Conservation (phyloP, 2,888 invertebrate species). For the Drosophila barbarae region DNA sequence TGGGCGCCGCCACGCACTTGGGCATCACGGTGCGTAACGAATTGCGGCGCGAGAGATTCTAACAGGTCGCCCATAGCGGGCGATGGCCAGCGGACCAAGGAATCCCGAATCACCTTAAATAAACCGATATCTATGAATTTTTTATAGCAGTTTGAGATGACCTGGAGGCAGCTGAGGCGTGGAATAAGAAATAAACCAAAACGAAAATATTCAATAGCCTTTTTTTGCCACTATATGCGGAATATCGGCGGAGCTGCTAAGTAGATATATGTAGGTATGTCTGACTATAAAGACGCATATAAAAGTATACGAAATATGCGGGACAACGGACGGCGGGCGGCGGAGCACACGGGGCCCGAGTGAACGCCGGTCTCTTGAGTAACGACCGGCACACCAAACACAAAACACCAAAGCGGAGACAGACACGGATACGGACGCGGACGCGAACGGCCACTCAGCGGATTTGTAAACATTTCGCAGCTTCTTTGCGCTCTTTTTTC, state of each 20-base stretch:
- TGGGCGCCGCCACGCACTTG: conserved; percentile 69
- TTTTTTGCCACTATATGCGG: conserved; percentile 34
- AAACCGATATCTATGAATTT: conserved; percentile 18
- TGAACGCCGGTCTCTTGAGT: conserved; percentile 55
- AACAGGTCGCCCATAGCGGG: conserved; percentile 25
- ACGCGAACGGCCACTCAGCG: conserved; percentile 60
- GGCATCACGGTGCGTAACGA: conserved; percentile 74
- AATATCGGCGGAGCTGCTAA: conserved; percentile 37
- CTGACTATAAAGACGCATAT: conserved; percentile 59
- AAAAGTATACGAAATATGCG: conserved; percentile 52
- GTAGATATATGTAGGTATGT: conserved; percentile 39
- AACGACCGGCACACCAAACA: conserved; percentile 44
- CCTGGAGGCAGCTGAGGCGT: conserved; percentile 32
- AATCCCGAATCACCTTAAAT: conserved; percentile 9
- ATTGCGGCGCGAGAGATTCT: conserved; percentile 68
- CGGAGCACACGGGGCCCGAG: conserved; percentile 9
- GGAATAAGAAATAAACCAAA: conserved; percentile 34
- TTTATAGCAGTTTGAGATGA: conserved; percentile 33
- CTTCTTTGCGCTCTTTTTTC: conserved; percentile 30
- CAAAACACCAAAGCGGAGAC: conserved; percentile 20
- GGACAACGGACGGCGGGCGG: conserved; percentile 1
- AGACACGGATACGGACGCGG: conserved; percentile 26
- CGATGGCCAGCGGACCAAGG: conserved; percentile 1
- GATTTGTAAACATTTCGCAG: conserved; percentile 68
- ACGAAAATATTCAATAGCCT: conserved; percentile 29